Evolutionary conservation across 2,888 invertebrate species (phyloP).

Genomic region (Chalcosyrphus nemorum): DNA sequence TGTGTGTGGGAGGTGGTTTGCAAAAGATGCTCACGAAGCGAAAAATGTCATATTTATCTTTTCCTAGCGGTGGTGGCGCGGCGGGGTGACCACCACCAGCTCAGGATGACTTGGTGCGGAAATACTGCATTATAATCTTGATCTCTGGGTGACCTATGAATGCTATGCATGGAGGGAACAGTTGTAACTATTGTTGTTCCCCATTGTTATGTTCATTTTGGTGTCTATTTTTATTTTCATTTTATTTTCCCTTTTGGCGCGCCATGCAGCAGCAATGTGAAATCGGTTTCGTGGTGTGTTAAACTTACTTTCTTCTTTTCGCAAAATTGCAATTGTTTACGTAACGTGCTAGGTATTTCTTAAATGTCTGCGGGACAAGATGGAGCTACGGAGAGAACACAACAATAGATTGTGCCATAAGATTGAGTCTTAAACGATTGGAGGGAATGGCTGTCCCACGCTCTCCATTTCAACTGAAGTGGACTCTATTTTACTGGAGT

Average conservation of each 20-base stretch:
- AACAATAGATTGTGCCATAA: neutral
- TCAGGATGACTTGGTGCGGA: constrained; percentile 59
- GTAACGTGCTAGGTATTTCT: constrained; percentile 55
- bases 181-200: constrained; percentile 48
- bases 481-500: constrained; percentile 15
- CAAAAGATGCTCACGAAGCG: constrained; percentile 61
- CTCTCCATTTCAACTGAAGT: constrained; percentile 19
- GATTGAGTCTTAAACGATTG: constrained; percentile 27
- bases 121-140: constrained; percentile 65
- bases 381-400: neutral
- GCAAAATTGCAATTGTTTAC: constrained; percentile 61
- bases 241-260: constrained; percentile 6
- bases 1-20: constrained; percentile 1
- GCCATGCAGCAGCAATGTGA: constrained; percentile 34
- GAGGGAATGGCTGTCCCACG: constrained; percentile 57
- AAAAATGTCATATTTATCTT: constrained; percentile 65
- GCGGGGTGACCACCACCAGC: neutral
- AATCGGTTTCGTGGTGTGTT: constrained; percentile 48
- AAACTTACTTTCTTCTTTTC: constrained; percentile 68
- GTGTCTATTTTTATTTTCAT: too few relatives aligned
- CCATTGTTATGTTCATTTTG: constrained; percentile 24
- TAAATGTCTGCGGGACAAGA: constrained; percentile 6
- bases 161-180: constrained; percentile 35
- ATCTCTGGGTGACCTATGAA: constrained; percentile 70
- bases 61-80: constrained; percentile 1